Evolutionary conservation across 1,140 invertebrate genomes (phyloP).

Genomic region (Dysdera silvatica): DNA sequence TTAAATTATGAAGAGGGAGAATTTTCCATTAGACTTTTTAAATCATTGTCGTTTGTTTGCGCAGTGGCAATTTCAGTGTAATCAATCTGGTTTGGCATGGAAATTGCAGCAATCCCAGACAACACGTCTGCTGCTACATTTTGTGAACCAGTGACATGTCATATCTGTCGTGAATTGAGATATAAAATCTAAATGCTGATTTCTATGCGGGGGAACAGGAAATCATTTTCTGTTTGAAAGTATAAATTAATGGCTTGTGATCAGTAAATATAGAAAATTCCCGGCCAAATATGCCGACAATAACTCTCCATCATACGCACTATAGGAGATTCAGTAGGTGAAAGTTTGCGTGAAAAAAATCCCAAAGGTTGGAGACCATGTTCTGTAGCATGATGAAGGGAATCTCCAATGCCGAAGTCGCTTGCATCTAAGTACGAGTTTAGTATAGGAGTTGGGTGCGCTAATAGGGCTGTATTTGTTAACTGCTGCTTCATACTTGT

Average conservation of each 20-base stretch:
- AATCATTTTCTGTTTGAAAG: conserved; percentile 27
- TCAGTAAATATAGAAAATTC: conserved; percentile 36
- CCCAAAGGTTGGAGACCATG: conserved; percentile 22
- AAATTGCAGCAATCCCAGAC: conserved; percentile 3
- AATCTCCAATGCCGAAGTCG: conserved; percentile 19
- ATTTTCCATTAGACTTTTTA: background rate
- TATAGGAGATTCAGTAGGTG: conserved; percentile 15
- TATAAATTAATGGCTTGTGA: conserved; percentile 37
- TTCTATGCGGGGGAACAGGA: conserved; percentile 30
- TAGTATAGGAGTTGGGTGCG: conserved; percentile 10
- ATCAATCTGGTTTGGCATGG: background rate
- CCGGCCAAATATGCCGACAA: conserved; percentile 35
- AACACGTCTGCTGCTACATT: conserved; percentile 34
- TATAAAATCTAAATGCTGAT: conserved; percentile 41
- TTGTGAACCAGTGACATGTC: conserved; percentile 38
- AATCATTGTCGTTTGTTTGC: conserved; percentile 15
- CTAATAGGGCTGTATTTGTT: conserved; percentile 17
- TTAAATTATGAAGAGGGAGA: background rate
- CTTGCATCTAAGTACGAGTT: conserved; percentile 25
- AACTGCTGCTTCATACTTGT: conserved; percentile 41
- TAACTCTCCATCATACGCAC: conserved; percentile 34
- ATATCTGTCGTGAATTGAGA: conserved; percentile 42
- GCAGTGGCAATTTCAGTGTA: conserved; percentile 10
- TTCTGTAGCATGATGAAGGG: conserved; percentile 19
- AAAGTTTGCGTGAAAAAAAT: conserved; percentile 29